These are phyloP conservation scores for Pollenia amentaria DNA, from an alignment of 2,888 invertebrate species.

Conservation along the genomic window DNA sequence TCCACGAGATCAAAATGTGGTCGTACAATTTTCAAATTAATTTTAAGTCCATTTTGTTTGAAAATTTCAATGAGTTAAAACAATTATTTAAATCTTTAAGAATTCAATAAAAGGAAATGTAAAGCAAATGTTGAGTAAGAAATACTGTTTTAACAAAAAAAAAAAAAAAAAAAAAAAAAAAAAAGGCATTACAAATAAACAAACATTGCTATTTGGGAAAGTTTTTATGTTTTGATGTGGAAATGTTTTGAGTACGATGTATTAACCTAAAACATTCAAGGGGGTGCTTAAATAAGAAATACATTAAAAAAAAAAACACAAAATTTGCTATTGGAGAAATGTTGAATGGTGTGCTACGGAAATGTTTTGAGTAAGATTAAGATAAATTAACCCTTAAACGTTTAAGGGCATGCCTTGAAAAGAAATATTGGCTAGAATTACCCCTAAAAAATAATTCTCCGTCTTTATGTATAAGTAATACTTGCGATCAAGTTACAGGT, in stretches of 20 bases:
- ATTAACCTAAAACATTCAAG: background rate
- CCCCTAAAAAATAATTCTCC: too few species aligned
- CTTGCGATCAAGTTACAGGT: too few species aligned
- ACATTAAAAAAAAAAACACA: too few species aligned
- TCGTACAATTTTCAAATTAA: constrained; percentile 45
- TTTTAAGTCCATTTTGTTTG: constrained; percentile 22
- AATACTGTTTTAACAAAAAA: constrained; percentile 5
- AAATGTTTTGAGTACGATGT: constrained; percentile 19
- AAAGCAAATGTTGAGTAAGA: constrained; percentile 43
- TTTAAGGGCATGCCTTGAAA: too few species aligned
- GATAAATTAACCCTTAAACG: too few species aligned
- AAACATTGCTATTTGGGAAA: background rate
- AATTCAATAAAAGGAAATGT: constrained; percentile 18
- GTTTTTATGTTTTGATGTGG: constrained; percentile 65
- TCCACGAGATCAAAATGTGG: constrained; percentile 58
- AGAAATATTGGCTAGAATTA: too few species aligned
- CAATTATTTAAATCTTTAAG: background rate
- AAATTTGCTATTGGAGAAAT: too few species aligned
- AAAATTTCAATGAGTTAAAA: constrained; percentile 29
- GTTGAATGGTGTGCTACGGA: too few species aligned
- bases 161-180: constrained; percentile 20
- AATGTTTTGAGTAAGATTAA: too few species aligned
- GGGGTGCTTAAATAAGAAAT: background rate
- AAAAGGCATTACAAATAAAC: constrained; percentile 30
- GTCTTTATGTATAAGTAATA: too few species aligned